Percentiles rank a stretch among this genome's conserved stretches.
phyloP scores from a whole-genome alignment of 2,888 invertebrate species.

The Gandaritis pyraliata region DNA sequence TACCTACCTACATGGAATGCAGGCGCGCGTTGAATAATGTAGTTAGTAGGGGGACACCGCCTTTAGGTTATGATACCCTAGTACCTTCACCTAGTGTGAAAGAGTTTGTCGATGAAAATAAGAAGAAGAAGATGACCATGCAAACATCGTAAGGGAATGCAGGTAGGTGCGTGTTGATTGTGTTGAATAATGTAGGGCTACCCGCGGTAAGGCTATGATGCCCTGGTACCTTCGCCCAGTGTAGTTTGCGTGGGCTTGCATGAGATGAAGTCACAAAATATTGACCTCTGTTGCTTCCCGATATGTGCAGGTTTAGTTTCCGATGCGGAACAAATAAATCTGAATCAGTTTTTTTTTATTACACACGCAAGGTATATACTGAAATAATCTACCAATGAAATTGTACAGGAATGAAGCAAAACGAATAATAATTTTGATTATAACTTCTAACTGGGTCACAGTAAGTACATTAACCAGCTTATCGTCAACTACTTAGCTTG shows the following conservation, averaged over 20 bases:
- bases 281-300: no score
- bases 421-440: constrained; percentile 28
- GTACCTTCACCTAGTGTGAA: constrained; percentile 36
- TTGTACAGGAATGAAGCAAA: background rate
- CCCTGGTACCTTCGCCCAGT: constrained; percentile 46
- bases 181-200: constrained; percentile 71
- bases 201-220: constrained; percentile 54
- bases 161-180: no score
- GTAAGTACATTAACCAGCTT: constrained; percentile 21
- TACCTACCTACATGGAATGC: constrained; percentile 55
- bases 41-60: constrained; percentile 50
- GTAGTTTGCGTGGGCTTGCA: constrained; percentile 31
- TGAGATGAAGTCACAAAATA: constrained; percentile 6
- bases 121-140: no score
- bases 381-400: background rate
- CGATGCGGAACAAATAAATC: no score
- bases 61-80: constrained; percentile 55
- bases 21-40: constrained; percentile 72
- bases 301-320: no score
- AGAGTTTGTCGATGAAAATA: no score
- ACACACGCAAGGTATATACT: no score
- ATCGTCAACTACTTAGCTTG: constrained; percentile 6
- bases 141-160: constrained; percentile 70
- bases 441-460: constrained; percentile 23
- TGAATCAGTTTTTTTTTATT: no score